Conservation (phyloP, 2,888 invertebrate genomes). For the Troglohyphantes excavatus region DNA sequence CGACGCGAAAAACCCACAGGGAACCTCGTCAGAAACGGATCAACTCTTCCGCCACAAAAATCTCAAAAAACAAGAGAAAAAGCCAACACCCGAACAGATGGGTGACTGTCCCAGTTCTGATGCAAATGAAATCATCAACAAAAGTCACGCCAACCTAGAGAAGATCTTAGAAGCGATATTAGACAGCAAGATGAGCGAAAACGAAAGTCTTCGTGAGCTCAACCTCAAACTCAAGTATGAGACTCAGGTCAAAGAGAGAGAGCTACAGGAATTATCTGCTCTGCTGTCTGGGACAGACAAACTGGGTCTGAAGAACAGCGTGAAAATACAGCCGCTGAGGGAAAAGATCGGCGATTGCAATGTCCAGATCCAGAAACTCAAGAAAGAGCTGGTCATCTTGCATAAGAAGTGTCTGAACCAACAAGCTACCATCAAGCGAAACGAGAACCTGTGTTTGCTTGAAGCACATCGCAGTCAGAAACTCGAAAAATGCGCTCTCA, state of each 20-base stretch:
- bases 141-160: neutral
- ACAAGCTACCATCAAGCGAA: neutral
- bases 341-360: conserved; percentile 32
- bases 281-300: neutral
- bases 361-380: conserved; percentile 56
- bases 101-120: neutral
- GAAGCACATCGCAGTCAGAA: neutral
- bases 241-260: neutral
- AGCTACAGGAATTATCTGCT: neutral
- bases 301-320: neutral
- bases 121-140: neutral
- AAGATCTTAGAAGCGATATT: conserved; percentile 36
- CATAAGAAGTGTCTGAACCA: neutral
- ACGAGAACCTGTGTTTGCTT: neutral
- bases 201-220: conserved; percentile 2
- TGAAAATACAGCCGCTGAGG: neutral
- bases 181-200: conserved; percentile 28
- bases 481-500: neutral
- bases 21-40: too few species aligned
- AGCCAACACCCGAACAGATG: neutral
- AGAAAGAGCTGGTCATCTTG: conserved; percentile 2
- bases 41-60: neutral
- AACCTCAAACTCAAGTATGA: conserved; percentile 5
- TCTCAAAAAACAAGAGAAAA: neutral
- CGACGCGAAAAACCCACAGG: neutral